Base-by-base conservation (phyloP, 2,888 invertebrate species). In the Sphinx pinastri region DNA sequence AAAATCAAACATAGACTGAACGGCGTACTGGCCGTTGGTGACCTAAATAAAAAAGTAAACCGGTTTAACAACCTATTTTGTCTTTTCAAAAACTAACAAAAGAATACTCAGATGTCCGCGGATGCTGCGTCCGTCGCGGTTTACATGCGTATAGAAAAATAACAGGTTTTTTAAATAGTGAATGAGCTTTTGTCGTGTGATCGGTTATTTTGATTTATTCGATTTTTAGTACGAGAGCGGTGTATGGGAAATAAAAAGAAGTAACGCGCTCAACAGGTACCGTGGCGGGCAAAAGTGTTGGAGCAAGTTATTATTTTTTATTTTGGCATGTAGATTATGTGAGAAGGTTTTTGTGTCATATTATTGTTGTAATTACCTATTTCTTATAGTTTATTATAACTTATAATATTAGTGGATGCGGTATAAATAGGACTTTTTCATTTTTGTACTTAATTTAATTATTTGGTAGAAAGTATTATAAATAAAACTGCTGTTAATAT, bases 161-260 rank as follows among this genome's bases (percentile, higher is more conserved):
- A 92, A 89, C 91, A 79, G 90, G 90, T 93, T 93, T 75, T 93
- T 94, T 74, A 85, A 86, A 84, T 83, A 80, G 77, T 88, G 88
- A 90, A 91, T 90, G 88, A 87, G 88, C 90, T 87, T 89, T 94
- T 93, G 93, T 92, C 75, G 84, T 72, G 82, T 84, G 89, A 93
- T 93, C 92, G 92, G 92, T 90, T 92, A 90, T 93, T 92, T 92
- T 94, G 92, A 93, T 93, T 93, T 94, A 93, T 93, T 91, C 90
- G 89, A 91, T 93, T 93, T 94, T 93, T 92, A 90, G 89, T 86
- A 79, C 84, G 85, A 88, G 86, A 82, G 78, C 84, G 81, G 84
- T 81, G 87, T 86, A 81, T 84, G 86, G 81, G 87, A 85, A 79
- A 88, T 88, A 91, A 93, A 93, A 91, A 91, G 90, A 88, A 84